Evolutionary conservation across 2,797 vertebrate species (phyloP).

Genomic region (Sebastes nivosus): DNA sequence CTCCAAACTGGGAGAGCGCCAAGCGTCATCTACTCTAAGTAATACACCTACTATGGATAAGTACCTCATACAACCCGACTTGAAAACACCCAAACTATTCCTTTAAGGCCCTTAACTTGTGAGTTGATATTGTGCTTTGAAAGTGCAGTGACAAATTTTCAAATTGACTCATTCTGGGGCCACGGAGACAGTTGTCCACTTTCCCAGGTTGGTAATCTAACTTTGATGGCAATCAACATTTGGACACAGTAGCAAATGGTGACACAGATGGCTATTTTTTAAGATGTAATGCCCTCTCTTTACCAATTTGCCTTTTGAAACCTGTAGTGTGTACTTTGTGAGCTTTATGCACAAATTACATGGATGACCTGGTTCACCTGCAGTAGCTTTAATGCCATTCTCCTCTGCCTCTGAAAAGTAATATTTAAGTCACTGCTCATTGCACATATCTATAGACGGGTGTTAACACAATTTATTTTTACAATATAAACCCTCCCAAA

Average conservation of each 20-base stretch:
- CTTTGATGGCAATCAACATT: neutral
- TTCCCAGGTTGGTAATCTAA: neutral
- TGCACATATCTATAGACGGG: slow-evolving; percentile 3
- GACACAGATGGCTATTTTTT: neutral
- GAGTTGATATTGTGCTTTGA: no score
- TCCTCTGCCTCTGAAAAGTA: neutral
- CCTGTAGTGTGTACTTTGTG: neutral
- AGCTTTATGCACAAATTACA: neutral
- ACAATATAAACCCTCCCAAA: slow-evolving; percentile 18
- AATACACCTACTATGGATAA: no score
- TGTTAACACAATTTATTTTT: slow-evolving; percentile 16
- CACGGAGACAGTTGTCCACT: neutral
- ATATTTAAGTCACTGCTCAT: neutral
- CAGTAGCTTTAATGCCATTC: neutral
- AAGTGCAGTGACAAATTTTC: no score
- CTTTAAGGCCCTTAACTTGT: no score
- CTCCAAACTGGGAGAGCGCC: no score
- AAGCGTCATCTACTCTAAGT: no score
- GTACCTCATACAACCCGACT: no score
- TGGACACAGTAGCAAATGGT: neutral
- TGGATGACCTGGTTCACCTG: neutral
- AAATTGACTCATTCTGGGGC: no score
- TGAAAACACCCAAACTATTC: no score
- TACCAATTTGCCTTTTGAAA: neutral
- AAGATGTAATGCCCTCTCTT: neutral